phyloP scores from a whole-genome alignment of 2,888 invertebrate genomes.

The Trachelus iudaicus region DNA sequence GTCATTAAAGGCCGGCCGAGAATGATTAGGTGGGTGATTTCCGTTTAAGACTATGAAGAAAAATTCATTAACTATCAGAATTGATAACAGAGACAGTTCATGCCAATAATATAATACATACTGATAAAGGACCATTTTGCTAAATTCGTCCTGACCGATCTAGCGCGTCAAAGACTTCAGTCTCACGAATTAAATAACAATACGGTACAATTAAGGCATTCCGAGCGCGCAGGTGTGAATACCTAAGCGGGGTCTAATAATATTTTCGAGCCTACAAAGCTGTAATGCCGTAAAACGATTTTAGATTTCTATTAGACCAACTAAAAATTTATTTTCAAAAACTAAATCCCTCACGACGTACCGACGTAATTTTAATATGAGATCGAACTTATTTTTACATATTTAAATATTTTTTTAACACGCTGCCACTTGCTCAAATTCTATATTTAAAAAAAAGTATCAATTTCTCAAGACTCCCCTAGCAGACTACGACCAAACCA shows the following conservation, averaged over 20 bases:
- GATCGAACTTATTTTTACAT: not conserved
- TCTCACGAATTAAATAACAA: not conserved
- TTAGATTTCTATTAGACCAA: not conserved
- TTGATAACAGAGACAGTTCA: not conserved
- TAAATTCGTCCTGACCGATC: not conserved
- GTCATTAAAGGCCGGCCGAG: slow-evolving; percentile 59
- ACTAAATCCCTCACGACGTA: not conserved
- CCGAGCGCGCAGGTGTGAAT: not conserved
- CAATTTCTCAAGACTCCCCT: not conserved
- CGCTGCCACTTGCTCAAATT: not conserved
- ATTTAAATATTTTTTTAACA: not conserved
- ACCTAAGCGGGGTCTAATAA: not conserved
- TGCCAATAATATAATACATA: not conserved
- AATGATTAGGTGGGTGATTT: slow-evolving; percentile 53
- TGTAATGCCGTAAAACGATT: not conserved
- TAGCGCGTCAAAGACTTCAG: not conserved
- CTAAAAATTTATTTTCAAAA: not conserved
- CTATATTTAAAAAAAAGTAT: not conserved
- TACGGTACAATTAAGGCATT: not conserved
- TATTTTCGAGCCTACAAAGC: not conserved
- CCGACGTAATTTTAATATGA: not conserved
- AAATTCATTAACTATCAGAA: not conserved
- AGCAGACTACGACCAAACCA: too few species aligned
- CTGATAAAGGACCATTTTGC: not conserved
- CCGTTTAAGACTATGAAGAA: slow-evolving; percentile 52